Evolutionary conservation across 2,797 vertebrate species (phyloP).

Genomic region (Poeciliopsis infans): DNA sequence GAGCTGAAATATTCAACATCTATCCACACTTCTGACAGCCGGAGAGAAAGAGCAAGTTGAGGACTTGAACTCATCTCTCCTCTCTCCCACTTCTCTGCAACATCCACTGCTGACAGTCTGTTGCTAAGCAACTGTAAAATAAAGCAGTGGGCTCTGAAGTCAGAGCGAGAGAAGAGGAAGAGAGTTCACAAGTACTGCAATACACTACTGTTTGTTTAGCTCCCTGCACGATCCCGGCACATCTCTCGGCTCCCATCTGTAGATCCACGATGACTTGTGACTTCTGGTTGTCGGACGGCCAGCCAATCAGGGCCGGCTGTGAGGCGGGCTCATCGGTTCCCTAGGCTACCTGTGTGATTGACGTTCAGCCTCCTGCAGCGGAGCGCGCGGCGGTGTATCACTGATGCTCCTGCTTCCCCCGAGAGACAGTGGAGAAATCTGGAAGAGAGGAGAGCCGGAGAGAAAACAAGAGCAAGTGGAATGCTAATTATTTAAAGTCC

Average conservation of each 20-base stretch:
- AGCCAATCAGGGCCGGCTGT: slow-evolving; percentile 64
- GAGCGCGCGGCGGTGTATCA: slow-evolving; percentile 66
- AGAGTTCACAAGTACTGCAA: slow-evolving; percentile 72
- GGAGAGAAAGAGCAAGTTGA: slow-evolving; percentile 43
- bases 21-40: slow-evolving; percentile 55
- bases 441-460: slow-evolving; percentile 49
- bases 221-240: slow-evolving; percentile 66
- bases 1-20: slow-evolving; percentile 70
- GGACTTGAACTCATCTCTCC: slow-evolving; percentile 73
- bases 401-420: slow-evolving; percentile 63
- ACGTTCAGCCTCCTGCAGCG: slow-evolving; percentile 76
- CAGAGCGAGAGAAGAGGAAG: slow-evolving; percentile 52
- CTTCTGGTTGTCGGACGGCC: slow-evolving; percentile 58
- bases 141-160: slow-evolving; percentile 77
- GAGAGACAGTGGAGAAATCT: slow-evolving; percentile 68
- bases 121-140: slow-evolving; percentile 88
- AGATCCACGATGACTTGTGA: slow-evolving; percentile 70
- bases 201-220: slow-evolving; percentile 71
- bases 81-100: slow-evolving; percentile 69
- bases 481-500: slow-evolving; percentile 60
- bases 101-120: slow-evolving; percentile 63
- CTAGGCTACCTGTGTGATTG: slow-evolving; percentile 79
- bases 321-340: slow-evolving; percentile 66
- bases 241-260: slow-evolving; percentile 72
- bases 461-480: slow-evolving; percentile 56